Evolutionary conservation across 64 coral and sea anemone genomes (phyloP).

Genomic region (Hydrozoanthus tunicans): DNA sequence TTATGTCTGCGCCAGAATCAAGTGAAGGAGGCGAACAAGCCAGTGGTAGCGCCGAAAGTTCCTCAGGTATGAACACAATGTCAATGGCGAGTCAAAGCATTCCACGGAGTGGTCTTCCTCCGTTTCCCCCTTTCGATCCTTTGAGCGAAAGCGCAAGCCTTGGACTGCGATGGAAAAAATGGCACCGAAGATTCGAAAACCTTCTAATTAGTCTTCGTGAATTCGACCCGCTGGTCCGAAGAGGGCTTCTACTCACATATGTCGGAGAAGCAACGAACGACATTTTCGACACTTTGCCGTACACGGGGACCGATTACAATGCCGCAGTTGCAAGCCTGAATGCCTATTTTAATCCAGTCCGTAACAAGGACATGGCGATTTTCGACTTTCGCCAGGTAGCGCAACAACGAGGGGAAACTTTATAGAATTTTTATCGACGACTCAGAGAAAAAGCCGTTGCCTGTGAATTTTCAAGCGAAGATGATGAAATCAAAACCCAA

Average conservation of each 20-base stretch:
- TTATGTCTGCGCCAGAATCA: too few species aligned
- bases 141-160: conserved; percentile 9
- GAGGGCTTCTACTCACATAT: conserved; percentile 28
- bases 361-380: conserved; percentile 15
- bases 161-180: conserved; percentile 39
- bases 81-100: neutral
- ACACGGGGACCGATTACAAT: neutral
- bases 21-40: too few species aligned
- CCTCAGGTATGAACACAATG: too few species aligned
- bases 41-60: too few species aligned
- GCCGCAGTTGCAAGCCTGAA: neutral
- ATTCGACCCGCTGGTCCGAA: conserved; percentile 21
- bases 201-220: neutral
- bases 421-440: conserved; percentile 25
- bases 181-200: conserved; percentile 46
- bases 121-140: conserved; percentile 45
- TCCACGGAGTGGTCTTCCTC: conserved; percentile 36
- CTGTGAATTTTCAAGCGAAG: conserved; percentile 35
- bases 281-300: conserved; percentile 34
- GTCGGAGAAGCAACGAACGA: conserved; percentile 40
- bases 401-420: neutral
- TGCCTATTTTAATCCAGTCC: neutral
- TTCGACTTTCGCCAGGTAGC: conserved; percentile 10
- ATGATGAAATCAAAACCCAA: conserved; percentile 49
- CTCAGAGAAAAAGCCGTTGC: conserved; percentile 37